Conservation (phyloP, 2,113 vertebrate genomes). For the Periophthalmus modestus region DNA sequence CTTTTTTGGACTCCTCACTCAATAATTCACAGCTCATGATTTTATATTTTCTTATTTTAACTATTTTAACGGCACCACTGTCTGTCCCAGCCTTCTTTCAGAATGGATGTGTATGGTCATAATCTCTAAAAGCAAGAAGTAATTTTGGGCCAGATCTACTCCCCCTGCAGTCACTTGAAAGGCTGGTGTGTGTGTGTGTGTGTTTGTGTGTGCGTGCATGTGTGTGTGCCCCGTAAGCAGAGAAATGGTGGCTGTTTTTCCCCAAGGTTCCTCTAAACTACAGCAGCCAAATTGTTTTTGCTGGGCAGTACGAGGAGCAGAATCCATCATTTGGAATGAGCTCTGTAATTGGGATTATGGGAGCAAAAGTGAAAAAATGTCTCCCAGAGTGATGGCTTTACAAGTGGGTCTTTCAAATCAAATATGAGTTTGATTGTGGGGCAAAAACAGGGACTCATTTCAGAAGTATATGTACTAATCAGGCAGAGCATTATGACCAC, state of each 20-base stretch:
- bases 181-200: slow-evolving; percentile 34
- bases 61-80: not conserved
- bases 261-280: slow-evolving; percentile 59
- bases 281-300: slow-evolving; percentile 66
- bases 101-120: slow-evolving; percentile 26
- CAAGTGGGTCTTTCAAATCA: slow-evolving; percentile 58
- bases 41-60: slow-evolving; percentile 21
- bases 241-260: slow-evolving; percentile 55
- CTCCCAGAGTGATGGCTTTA: slow-evolving; percentile 64
- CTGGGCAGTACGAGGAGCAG: slow-evolving; percentile 38
- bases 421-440: slow-evolving; percentile 49
- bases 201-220: not conserved
- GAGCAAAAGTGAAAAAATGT: slow-evolving; percentile 67
- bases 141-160: slow-evolving; percentile 65
- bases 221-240: slow-evolving; percentile 51
- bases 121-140: slow-evolving; percentile 32
- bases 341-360: slow-evolving; percentile 70
- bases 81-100: not conserved
- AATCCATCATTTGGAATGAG: slow-evolving; percentile 71
- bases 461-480: not conserved
- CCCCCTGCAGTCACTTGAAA: slow-evolving; percentile 60
- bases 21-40: slow-evolving; percentile 8
- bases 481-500: not conserved
- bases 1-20: slow-evolving; percentile 15
- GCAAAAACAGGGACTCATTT: not conserved